These are phyloP conservation scores for Teleopsis dalmanni DNA, from an alignment of 1,140 invertebrate species.

Conservation along the genomic window DNA sequence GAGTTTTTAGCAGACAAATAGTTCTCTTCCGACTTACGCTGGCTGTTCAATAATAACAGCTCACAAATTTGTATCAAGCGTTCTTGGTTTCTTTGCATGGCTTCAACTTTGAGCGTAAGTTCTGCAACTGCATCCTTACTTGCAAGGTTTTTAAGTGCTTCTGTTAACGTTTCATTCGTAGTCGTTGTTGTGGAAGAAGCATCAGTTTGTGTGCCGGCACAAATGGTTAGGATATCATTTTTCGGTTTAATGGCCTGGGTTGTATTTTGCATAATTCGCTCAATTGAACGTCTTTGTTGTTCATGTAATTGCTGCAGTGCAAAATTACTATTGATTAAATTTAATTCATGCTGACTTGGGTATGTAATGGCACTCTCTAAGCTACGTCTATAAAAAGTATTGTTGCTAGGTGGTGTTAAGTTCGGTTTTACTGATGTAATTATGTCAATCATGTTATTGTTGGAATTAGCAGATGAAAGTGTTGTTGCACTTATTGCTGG, in stretches of 20 bases:
- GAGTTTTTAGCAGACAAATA: too few species aligned
- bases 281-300: not conserved
- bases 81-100: slow-evolving; percentile 25
- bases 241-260: not conserved
- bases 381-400: not conserved
- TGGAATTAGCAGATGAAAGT: not conserved
- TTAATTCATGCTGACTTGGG: not conserved
- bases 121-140: slow-evolving; percentile 8
- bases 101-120: slow-evolving; percentile 11
- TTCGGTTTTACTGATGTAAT: too few species aligned
- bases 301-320: not conserved
- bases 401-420: not conserved
- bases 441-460: not conserved
- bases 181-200: not conserved
- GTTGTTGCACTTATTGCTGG: not conserved
- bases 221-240: slow-evolving; percentile 37
- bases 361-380: not conserved
- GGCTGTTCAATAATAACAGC: too few species aligned
- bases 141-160: slow-evolving; percentile 1
- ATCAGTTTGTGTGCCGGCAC: slow-evolving; percentile 37
- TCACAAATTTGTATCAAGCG: slow-evolving; percentile 15
- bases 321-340: not conserved
- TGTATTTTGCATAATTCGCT: too few species aligned
- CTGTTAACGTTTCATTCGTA: not conserved
- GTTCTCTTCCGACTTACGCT: too few species aligned